Base-by-base conservation (phyloP, 92 coral and sea anemone species). In the Zoanthus sansibaricus region DNA sequence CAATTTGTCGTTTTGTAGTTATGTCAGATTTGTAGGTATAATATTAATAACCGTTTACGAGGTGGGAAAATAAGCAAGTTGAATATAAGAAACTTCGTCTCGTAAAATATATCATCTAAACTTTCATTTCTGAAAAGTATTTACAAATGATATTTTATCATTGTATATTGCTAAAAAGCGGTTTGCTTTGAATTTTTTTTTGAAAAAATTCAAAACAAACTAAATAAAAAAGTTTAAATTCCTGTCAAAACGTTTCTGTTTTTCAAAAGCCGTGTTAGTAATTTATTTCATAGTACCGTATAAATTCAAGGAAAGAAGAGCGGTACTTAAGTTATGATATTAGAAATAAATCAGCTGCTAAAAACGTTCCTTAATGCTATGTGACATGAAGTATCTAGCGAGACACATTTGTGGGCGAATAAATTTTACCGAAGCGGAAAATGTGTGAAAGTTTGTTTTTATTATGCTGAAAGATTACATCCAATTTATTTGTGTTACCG, bases 371-470 rank as follows among this genome's bases (percentile, higher is more conserved):
- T 9, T 62, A 18, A 20, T 62, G 69, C 30, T 3, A 5, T 62
- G 6, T 7, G 5, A 3, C n/a, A 62, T 6, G 30, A 25, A 18
- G 18, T n/a, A 30, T 78, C 21, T 45, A 6, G 72, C 62, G 13
- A 21, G 44, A 51, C 66, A 14, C 20, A 16, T n/a, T 62, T 70
- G 21, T 64, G 46, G 45, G 61, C 42, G 66, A 80, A 64, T 80
- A 62, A 44, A 46, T 66, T 80, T 59, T 45, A 25, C 55, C 46
- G 85, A 80, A 79, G 55, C 42, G 49, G 21, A 11, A 61, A 62
- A 80, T 25, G 85, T 67, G 85, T 66, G 85, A 80, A 80, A 80
- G 85, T 80, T 80, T 80, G 45, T 46, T 66, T 80, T 64, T 80
- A 42, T 47, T 44, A 20, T 11, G 21, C 30, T 14, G 61, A 31